Percentiles rank a stretch among this genome's conserved stretches.
Conservation (phyloP, 2,888 invertebrate genomes). For the Catocala nupta region DNA sequence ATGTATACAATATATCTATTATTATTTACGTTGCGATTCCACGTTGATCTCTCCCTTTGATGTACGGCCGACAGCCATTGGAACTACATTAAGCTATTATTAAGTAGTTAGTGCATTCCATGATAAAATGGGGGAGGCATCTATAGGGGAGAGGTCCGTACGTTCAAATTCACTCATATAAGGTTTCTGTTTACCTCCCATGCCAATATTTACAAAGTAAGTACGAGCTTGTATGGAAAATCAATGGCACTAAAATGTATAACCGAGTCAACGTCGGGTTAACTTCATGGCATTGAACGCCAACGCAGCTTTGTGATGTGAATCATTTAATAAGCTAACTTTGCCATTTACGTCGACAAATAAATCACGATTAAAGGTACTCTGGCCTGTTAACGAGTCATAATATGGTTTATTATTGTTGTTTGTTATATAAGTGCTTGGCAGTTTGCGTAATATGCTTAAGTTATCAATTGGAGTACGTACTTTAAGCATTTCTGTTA, state of each 20-base stretch:
- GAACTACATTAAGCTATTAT: conserved; percentile 82
- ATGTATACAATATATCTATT: conserved; percentile 20
- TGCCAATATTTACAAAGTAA: conserved; percentile 14
- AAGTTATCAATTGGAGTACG: background rate
- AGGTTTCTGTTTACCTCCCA: conserved; percentile 28
- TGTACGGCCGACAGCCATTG: conserved; percentile 66
- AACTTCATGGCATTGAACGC: conserved; percentile 59
- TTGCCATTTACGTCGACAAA: conserved; percentile 56
- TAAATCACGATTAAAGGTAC: conserved; percentile 58
- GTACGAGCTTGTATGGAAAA: conserved; percentile 15
- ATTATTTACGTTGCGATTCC: conserved; percentile 26
- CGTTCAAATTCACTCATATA: conserved; percentile 33
- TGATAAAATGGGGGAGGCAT: conserved; percentile 42
- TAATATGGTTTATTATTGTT: conserved; percentile 37
- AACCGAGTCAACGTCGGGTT: conserved; percentile 35
- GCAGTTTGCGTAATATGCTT: conserved; percentile 21
- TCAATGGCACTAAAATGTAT: conserved; percentile 16
- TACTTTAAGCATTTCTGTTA: conserved; percentile 10
- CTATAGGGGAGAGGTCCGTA: conserved; percentile 22
- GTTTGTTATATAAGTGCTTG: conserved; percentile 35
- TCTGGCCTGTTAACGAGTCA: conserved; percentile 41
- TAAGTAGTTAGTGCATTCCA: conserved; percentile 70
- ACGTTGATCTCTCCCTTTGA: conserved; percentile 56
- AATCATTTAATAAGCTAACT: conserved; percentile 60
- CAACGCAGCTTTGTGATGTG: conserved; percentile 56